Evolutionary conservation across 2,113 vertebrate genomes (phyloP), one percentile per base, ranked within the genome.

Genomic region (Otolemur garnettii): DNA sequence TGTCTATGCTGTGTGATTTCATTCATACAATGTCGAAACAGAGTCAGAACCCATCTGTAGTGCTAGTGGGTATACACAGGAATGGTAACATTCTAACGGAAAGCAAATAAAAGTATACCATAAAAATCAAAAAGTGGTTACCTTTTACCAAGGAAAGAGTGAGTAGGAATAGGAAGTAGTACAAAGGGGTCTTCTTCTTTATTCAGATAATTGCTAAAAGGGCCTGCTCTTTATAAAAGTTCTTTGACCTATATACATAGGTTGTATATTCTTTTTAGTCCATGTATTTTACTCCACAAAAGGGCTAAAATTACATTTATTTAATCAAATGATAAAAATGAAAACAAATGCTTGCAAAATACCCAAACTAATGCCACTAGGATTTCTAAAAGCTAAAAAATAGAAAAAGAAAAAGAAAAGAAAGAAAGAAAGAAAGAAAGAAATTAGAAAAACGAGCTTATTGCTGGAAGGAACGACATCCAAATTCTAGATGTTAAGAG

Each of bases 401-500:
- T 57, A 4, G 3, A 1, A 38, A 28, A 28, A 11, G 78, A 35
- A 89, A 26, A 38, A n/a, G n/a, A 38, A 28, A 28, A 11, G 78
- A 35, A 89, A 26, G 30, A 28, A 28, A 11, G 78, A 35, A 89
- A 26, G 30, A 28, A 28, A 11, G 78, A 35, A 89, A 26, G 30
- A 6, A 1, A 17, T 35, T 24, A n/a, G 55, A n/a, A 33, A 11
- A 53, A 64, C 35, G 13, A 1, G 15, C 28, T 79, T 50, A 68
- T 55, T 45, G 74, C 3, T 85, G 33, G 11, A 85, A 91, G 14
- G 45, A 69, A 66, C 14, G 71, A 28, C 24, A 14, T 60, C 62
- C 59, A 85, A 94, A 96, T 79, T 77, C 35, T 85, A 53, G 30
- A 66, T 38, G 81, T 80, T 22, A 89, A 72, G 59, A 68, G 77